Percentiles rank a stretch among this genome's conserved stretches.
phyloP scores from a whole-genome alignment of 2,113 vertebrate species.

The Pollimyrus isidori region DNA sequence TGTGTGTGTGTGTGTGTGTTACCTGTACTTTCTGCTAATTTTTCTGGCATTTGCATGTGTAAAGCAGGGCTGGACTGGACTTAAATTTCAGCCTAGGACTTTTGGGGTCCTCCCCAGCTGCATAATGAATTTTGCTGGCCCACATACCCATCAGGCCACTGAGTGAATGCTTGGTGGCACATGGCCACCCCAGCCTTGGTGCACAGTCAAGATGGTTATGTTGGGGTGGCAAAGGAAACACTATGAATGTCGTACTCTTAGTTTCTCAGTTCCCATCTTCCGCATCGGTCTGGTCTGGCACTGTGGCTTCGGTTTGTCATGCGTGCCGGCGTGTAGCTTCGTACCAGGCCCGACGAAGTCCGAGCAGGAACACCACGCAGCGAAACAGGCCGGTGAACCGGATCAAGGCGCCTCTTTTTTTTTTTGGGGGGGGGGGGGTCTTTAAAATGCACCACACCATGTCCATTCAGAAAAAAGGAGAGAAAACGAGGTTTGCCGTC shows the following conservation, averaged over 20 bases:
- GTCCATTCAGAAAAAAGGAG: not conserved
- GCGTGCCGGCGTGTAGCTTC: not conserved
- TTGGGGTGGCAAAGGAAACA: not conserved
- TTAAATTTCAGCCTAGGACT: not conserved
- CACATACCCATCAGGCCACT: not conserved
- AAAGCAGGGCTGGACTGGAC: not conserved
- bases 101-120: not conserved
- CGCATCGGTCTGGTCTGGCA: not conserved
- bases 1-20: too few relatives aligned
- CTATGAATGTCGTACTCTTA: not conserved
- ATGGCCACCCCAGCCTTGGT: not conserved
- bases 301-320: not conserved
- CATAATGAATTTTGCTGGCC: not conserved
- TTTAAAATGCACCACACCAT: not conserved
- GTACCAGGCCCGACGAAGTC: not conserved
- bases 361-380: not conserved
- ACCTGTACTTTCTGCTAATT: not conserved
- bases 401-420: too few relatives aligned
- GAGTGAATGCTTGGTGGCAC: not conserved
- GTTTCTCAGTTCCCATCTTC: not conserved
- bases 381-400: not conserved
- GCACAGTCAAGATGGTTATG: not conserved
- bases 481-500: slow-evolving; percentile 23
- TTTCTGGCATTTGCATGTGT: not conserved
- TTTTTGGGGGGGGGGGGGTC: too few relatives aligned